Evolutionary conservation across 1,140 invertebrate genomes (phyloP), one percentile per base, ranked within the genome.

Genomic region (Pararge aegeria): DNA sequence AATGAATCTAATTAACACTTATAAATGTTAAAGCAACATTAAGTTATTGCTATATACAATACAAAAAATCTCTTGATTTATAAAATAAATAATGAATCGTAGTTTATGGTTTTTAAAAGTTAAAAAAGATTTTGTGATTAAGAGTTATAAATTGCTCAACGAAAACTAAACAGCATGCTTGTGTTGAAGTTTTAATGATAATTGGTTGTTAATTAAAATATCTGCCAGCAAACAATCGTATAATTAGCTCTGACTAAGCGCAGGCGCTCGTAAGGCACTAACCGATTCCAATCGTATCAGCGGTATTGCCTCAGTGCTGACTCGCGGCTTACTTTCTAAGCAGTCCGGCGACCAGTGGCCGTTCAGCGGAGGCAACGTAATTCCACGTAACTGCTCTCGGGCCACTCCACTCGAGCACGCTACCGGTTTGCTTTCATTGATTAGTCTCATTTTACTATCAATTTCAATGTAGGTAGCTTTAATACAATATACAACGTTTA

Each of bases 211-310:
- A 42, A 42, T 42, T 42, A 57, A 20, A 49, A 50, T 46, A 49
- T 30, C 7, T 21, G 13, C 4, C 19, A 29, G n/a, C 21, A 27
- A 29, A 42, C 16, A 42, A 42, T 42, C 38, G 38, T 42, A 18
- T 42, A 42, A 42, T 18, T 42, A n/a, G 13, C 13, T 18, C 38
- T 3, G 5, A 42, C 13, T 12, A 42, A 42, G 12, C 5, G 18
- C 38, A 42, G 16, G 5, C 15, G 34, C 13, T 38, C 13, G 34
- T 12, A 13, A 13, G 15, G 30, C 30, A 34, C n/a, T 18, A 42
- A 54, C 9, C 49, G 49, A 51, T 52, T 58, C 56, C 15, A 42
- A 58, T 58, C 18, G 38, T 55, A 55, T 21, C 19, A 54, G n/a
- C 52, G 7, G 38, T 29, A 54, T 54, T 54, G 52, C 20, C 18